phyloP scores from a whole-genome alignment of 2,888 invertebrate species.

The Macropis europaea region DNA sequence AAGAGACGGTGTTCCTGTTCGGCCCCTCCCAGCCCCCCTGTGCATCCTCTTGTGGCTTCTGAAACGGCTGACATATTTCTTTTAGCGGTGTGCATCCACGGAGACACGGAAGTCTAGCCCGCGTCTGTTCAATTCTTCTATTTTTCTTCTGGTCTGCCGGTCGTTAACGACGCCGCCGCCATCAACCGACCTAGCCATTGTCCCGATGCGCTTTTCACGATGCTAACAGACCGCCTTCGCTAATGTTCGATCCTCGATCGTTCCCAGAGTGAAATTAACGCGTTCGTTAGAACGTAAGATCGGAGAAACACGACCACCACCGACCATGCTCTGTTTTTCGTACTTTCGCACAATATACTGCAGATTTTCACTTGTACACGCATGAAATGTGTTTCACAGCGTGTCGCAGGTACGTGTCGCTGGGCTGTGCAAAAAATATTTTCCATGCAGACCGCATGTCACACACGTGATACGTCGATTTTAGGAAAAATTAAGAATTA shows the following conservation, averaged over 20 bases:
- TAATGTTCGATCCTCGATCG: no score
- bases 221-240: neutral
- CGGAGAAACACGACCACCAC: no score
- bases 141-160: constrained; percentile 8
- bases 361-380: no score
- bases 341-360: no score
- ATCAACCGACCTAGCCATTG: constrained; percentile 8
- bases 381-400: no score
- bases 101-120: constrained; percentile 30
- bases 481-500: no score
- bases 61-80: constrained; percentile 39
- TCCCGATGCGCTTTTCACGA: neutral
- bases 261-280: neutral
- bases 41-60: constrained; percentile 4
- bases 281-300: no score
- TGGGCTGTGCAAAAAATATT: no score
- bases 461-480: no score
- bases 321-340: no score
- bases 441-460: no score
- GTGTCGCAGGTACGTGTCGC: no score
- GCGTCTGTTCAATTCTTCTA: constrained; percentile 4
- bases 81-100: constrained; percentile 1
- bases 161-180: constrained; percentile 4
- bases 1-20: neutral
- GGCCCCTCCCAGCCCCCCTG: neutral